Evolutionary conservation across 1,140 invertebrate genomes (phyloP), one percentile per base, ranked within the genome.

Genomic region (Drosophila sp.): DNA sequence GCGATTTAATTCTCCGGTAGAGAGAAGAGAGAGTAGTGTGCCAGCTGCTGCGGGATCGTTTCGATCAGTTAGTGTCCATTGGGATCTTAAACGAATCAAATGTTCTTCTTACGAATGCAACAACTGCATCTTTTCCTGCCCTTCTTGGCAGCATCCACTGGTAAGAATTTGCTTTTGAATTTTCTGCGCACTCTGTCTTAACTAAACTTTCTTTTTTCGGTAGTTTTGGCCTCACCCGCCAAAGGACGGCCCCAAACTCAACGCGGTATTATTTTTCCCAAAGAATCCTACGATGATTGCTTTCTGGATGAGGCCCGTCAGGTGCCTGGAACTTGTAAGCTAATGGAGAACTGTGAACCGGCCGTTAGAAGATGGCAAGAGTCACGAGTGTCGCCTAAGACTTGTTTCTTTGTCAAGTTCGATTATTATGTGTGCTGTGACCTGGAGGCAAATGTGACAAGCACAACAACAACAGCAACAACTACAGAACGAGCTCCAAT

Each of bases 381-480:
- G 8, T 38, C 68, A 7, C 67, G 72, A 1, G 50, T 76, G 11
- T 35, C 66, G 0, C 90, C 90, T n/a, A 81, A 90, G 54, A 91
- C 90, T 23, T 91, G 90, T 35, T 91, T 83, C 63, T 91, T 91
- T 25, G 73, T 90, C 7, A 90, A 85, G 38, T 91, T 83, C 32
- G 90, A 91, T 60, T 86, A 91, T 5, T 86, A 77, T 44, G 84
- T 91, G 1, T 91, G 90, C 63, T 91, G 90, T 68, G 68, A 72
- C 1, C 55, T 27, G 10, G 23, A 50, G 4, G 23, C 7, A 25
- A 50, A 50, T 50, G 54, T 6, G 57, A 66, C n/a, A 60, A 56
- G 8, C 6, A 32, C 56, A 11, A 61, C 44, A 38, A 63, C 38
- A 50, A 60, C 63, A 40, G 25, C 62, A n/a, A 60, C 63, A 32